Conservation (phyloP, 2,888 invertebrate genomes). For the Aelia acuminata region DNA sequence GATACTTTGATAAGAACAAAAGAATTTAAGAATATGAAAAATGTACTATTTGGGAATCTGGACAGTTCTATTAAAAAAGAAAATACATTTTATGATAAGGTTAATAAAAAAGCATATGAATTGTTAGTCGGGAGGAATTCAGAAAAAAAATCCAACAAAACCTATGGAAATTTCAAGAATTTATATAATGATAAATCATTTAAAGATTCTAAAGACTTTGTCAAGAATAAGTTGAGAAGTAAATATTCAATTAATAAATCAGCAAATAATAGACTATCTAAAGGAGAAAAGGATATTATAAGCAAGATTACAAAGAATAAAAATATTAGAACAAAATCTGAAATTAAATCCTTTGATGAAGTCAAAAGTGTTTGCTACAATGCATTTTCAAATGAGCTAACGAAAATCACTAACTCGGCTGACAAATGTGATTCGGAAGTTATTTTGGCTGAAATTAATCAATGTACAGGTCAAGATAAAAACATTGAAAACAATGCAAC, state of each 20-base stretch:
- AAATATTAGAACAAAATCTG: neutral
- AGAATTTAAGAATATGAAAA: neutral
- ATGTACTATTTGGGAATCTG: neutral
- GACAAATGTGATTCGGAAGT: neutral
- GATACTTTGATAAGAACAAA: neutral
- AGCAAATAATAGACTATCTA: neutral
- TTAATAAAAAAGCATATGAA: neutral
- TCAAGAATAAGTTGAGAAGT: neutral
- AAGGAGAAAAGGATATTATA: neutral
- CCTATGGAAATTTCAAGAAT: neutral
- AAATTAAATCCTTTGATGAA: neutral
- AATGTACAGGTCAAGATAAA: neutral
- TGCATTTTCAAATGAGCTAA: neutral
- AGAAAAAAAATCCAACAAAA: neutral
- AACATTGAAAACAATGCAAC: neutral
- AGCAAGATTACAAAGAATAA: neutral
- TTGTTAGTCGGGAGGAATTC: neutral
- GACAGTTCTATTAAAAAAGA: neutral
- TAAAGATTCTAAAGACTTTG: neutral
- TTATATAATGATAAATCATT: neutral
- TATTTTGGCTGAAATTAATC: neutral
- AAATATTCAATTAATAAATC: neutral
- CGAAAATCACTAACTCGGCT: neutral
- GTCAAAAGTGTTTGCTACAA: conserved; percentile 18
- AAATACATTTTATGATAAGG: neutral